A percentile compares a stretch with the other conserved stretches of the same genome.
Evolutionary conservation across 2,113 vertebrate genomes (phyloP).

Genomic region (Formicarius rufipectus): DNA sequence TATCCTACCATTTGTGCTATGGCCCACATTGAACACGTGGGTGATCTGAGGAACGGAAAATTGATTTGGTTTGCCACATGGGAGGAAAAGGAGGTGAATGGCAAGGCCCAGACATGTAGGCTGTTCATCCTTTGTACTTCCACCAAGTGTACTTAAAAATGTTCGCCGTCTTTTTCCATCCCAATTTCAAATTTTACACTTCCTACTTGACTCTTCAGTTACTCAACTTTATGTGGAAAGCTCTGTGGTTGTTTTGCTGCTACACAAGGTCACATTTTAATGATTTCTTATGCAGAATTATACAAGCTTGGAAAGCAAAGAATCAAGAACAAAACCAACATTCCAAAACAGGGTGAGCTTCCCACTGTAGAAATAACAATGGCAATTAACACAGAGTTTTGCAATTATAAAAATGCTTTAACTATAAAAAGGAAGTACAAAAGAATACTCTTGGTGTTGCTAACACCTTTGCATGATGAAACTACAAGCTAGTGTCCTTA

Average conservation of each 20-base stretch:
- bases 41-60: background rate
- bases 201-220: background rate
- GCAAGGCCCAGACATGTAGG: background rate
- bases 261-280: background rate
- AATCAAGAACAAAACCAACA: slow-evolving; percentile 8
- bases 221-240: background rate
- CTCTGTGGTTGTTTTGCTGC: background rate
- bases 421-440: background rate
- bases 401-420: slow-evolving; percentile 6
- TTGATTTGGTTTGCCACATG: background rate
- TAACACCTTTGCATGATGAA: background rate
- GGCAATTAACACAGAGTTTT: slow-evolving; percentile 24
- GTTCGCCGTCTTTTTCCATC: background rate
- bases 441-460: background rate
- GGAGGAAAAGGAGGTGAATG: background rate
- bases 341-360: slow-evolving; percentile 7
- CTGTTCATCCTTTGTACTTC: background rate
- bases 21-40: background rate
- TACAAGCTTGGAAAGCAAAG: background rate
- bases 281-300: background rate
- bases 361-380: slow-evolving; percentile 6
- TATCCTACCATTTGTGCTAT: background rate
- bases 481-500: background rate
- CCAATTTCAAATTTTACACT: background rate
- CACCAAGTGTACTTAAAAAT: background rate